These are phyloP conservation scores for Pachydiplax longipennis DNA, from an alignment of 2,888 invertebrate genomes.

Conservation along the genomic window DNA sequence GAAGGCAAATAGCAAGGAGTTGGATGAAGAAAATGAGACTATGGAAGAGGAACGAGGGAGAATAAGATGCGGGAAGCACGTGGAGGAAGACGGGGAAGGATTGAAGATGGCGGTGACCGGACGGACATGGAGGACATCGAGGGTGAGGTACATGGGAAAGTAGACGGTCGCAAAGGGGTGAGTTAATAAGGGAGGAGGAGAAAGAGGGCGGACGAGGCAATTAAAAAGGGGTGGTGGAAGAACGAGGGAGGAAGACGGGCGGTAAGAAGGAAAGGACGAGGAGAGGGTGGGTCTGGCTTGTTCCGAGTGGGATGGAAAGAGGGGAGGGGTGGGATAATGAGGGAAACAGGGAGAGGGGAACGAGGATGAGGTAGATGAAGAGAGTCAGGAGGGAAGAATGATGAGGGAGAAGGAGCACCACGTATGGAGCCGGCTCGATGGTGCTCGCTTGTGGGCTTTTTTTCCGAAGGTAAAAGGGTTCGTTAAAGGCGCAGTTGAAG, in stretches of 20 bases:
- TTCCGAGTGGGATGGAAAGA: background rate
- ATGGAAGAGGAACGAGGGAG: too few species aligned
- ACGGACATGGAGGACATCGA: background rate
- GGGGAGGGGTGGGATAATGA: slow-evolving; percentile 25
- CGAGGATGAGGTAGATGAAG: background rate
- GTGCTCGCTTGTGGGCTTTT: background rate
- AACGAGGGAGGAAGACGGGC: background rate
- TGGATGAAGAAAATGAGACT: too few species aligned
- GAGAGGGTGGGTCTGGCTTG: background rate
- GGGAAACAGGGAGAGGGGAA: background rate
- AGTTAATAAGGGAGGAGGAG: background rate
- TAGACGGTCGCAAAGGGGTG: background rate
- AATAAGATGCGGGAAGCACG: too few species aligned
- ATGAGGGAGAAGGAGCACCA: background rate
- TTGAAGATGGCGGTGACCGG: background rate
- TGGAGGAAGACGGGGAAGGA: background rate
- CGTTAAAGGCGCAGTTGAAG: background rate
- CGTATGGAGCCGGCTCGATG: background rate
- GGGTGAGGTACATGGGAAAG: background rate
- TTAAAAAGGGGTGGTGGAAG: background rate
- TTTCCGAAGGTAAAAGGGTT: background rate
- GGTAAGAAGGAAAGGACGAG: background rate
- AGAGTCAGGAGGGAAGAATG: background rate
- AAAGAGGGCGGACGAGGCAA: background rate
- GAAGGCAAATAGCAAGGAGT: too few species aligned